Evolutionary conservation across 2,113 vertebrate genomes (phyloP).

Genomic region (Echinops telfairi): DNA sequence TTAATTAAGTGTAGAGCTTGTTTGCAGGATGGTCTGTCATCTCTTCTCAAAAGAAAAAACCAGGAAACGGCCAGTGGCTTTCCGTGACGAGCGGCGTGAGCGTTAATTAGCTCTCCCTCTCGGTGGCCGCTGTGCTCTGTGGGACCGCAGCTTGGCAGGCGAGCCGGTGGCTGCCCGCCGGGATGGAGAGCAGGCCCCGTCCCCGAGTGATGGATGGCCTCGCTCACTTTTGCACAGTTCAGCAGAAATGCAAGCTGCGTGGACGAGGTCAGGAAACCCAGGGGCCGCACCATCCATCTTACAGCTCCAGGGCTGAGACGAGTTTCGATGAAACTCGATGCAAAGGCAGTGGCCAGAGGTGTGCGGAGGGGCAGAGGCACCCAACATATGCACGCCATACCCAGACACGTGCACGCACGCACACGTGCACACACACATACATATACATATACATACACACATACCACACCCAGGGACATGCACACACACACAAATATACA

Average conservation of each 20-base stretch:
- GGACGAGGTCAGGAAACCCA: slow-evolving; percentile 83
- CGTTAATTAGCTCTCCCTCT: slow-evolving; percentile 71
- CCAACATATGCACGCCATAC: neutral
- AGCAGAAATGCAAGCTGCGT: slow-evolving; percentile 84
- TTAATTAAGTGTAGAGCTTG: slow-evolving; percentile 68
- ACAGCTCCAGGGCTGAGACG: slow-evolving; percentile 55
- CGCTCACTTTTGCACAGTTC: slow-evolving; percentile 82
- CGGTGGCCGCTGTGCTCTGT: slow-evolving; percentile 54
- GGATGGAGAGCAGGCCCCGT: slow-evolving; percentile 76
- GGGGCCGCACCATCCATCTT: slow-evolving; percentile 78
- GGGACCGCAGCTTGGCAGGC: slow-evolving; percentile 53
- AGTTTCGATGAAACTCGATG: slow-evolving; percentile 38
- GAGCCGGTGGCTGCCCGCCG: slow-evolving; percentile 47
- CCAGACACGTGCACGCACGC: neutral
- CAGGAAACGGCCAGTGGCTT: neutral
- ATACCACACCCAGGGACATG: neutral
- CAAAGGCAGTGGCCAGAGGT: neutral
- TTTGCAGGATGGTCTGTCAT: slow-evolving; percentile 59
- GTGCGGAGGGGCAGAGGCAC: neutral
- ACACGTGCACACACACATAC: neutral
- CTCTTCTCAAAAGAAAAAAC: neutral
- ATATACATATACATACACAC: too few relatives aligned
- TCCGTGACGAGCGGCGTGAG: slow-evolving; percentile 22
- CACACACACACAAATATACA: neutral
- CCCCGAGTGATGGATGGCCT: slow-evolving; percentile 82